phyloP scores from a whole-genome alignment of 2,797 vertebrate genomes.

The Danio kyathit region DNA sequence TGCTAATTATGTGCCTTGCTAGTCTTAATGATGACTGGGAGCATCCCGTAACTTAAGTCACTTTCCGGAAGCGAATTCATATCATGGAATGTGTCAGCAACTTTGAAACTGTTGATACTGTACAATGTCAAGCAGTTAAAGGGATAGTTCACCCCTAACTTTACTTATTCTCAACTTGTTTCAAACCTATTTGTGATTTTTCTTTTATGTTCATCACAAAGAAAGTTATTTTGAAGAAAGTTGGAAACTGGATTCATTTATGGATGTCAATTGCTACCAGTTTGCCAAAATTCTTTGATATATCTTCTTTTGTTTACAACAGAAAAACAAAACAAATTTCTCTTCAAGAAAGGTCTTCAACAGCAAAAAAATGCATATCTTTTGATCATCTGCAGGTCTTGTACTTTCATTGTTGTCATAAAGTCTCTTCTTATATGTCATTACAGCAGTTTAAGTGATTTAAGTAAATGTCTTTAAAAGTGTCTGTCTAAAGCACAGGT shows the following conservation, averaged over 20 bases:
- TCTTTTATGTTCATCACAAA: no score
- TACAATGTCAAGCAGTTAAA: constrained; percentile 1
- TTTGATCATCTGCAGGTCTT: neutral
- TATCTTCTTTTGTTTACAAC: no score
- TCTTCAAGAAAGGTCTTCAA: neutral
- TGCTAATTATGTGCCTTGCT: constrained; percentile 61
- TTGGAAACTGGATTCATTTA: no score
- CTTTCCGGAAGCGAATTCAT: constrained; percentile 33
- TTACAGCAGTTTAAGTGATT: neutral
- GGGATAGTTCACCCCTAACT: neutral
- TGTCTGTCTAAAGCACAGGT: no score
- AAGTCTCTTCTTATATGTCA: neutral
- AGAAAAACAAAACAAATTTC: no score
- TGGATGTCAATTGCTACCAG: no score
- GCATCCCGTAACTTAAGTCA: constrained; percentile 24
- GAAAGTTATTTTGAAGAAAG: no score
- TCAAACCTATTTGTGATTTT: no score
- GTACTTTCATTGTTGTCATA: neutral
- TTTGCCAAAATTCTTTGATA: no score
- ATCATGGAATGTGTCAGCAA: constrained; percentile 42
- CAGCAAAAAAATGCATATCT: constrained; percentile 1
- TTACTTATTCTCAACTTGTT: no score
- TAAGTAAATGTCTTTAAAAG: neutral
- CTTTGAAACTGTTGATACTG: constrained; percentile 30
- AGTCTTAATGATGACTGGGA: constrained; percentile 56